Conservation (phyloP, 2,888 invertebrate species). For the Pachymerium ferrugineum region DNA sequence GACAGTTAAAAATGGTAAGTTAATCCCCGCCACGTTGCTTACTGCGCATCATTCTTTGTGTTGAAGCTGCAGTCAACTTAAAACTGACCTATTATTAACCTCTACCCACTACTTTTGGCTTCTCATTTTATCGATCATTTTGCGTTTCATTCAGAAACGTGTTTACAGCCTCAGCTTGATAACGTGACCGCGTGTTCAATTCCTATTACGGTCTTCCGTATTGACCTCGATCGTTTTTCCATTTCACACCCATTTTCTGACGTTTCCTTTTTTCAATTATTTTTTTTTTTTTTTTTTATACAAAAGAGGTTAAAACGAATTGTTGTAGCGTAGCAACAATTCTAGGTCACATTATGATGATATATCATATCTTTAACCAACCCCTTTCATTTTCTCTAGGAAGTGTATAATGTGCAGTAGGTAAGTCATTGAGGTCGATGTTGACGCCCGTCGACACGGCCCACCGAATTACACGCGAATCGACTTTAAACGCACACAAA, state of each 20-base stretch:
- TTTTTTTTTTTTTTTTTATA: neutral
- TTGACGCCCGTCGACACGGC: slow-evolving; percentile 23
- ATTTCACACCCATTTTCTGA: too few species aligned
- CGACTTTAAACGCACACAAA: neutral
- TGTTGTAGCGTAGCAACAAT: too few species aligned
- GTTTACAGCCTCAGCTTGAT: neutral
- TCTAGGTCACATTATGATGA: too few species aligned
- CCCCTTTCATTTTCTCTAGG: neutral
- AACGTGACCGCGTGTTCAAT: slow-evolving; percentile 14
- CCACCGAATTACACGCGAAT: neutral
- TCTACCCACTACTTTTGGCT: neutral
- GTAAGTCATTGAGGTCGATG: neutral
- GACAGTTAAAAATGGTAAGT: neutral
- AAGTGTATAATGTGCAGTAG: neutral
- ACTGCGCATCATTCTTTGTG: neutral
- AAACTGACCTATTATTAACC: neutral
- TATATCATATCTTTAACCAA: too few species aligned
- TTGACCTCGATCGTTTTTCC: neutral
- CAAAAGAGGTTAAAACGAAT: too few species aligned
- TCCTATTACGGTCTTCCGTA: neutral
- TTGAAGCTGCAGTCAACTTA: neutral
- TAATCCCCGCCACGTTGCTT: neutral
- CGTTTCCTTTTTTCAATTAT: neutral
- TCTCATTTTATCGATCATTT: neutral
- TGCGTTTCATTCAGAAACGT: neutral